Conservation (phyloP, 1,140 invertebrate genomes). For the Musca vetustissima region DNA sequence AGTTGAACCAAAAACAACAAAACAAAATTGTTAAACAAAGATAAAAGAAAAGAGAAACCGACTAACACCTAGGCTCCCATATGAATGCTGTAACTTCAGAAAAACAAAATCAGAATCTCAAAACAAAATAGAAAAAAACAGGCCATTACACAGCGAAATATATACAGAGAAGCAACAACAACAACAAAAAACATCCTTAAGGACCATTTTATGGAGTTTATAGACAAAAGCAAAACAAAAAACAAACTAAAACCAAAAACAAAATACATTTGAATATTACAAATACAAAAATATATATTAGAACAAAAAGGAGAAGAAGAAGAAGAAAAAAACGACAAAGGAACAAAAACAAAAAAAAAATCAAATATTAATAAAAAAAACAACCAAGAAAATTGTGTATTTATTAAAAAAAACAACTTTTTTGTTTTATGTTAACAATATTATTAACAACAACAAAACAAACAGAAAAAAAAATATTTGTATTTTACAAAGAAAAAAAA, state of each 20-base stretch:
- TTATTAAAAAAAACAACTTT: conserved; percentile 16
- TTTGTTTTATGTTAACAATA: not conserved
- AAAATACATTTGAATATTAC: conserved; percentile 18
- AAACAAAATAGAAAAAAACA: not conserved
- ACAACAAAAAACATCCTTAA: conserved; percentile 14
- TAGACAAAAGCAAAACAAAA: not conserved
- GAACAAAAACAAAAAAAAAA: conserved; percentile 6
- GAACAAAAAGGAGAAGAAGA: no score
- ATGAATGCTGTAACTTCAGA: not conserved
- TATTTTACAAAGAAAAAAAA: not conserved
- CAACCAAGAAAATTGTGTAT: conserved; percentile 9
- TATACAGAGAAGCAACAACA: not conserved
- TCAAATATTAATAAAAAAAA: conserved; percentile 8
- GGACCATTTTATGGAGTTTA: conserved; percentile 24
- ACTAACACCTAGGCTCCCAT: no score
- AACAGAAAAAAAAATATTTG: conserved; percentile 3
- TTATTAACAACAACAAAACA: conserved; percentile 1
- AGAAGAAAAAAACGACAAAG: not conserved
- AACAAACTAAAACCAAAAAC: not conserved
- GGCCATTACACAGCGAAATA: not conserved
- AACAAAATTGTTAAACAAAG: no score
- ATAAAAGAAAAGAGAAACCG: no score
- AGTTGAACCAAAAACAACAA: no score
- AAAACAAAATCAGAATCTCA: not conserved
- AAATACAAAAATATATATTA: not conserved